phyloP scores from a whole-genome alignment of 2,797 vertebrate genomes.

The Balearica regulorum region DNA sequence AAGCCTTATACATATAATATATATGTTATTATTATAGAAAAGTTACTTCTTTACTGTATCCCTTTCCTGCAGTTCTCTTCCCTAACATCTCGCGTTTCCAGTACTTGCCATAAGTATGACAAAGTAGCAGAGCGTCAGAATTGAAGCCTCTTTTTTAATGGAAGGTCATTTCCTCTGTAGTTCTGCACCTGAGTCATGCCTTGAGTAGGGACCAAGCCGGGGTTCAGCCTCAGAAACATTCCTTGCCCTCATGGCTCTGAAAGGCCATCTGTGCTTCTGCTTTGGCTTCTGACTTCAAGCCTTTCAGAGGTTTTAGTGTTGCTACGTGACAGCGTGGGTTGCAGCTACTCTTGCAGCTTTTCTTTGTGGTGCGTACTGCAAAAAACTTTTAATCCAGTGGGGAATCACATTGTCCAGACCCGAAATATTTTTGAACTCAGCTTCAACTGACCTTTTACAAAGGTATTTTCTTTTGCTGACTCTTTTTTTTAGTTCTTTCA shows the following conservation, averaged over 20 bases:
- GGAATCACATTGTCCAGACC: not conserved
- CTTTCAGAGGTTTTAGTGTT: not conserved
- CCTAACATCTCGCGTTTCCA: not conserved
- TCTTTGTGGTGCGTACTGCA: not conserved
- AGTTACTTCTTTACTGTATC: not conserved
- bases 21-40: no score
- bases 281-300: not conserved
- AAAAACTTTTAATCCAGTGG: not conserved
- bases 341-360: not conserved
- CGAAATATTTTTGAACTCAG: not conserved
- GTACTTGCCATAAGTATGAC: not conserved
- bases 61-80: not conserved
- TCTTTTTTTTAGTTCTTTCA: not conserved
- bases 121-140: not conserved
- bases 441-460: not conserved
- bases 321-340: not conserved
- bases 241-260: not conserved
- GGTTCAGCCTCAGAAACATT: not conserved
- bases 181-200: not conserved
- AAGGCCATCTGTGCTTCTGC: not conserved
- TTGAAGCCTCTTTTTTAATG: not conserved
- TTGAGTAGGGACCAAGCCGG: not conserved
- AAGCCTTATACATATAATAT: no score
- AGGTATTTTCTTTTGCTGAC: not conserved
- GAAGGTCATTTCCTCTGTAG: not conserved